Base-by-base conservation (phyloP, 2,113 vertebrate genomes). In the Zootoca vivipara region DNA sequence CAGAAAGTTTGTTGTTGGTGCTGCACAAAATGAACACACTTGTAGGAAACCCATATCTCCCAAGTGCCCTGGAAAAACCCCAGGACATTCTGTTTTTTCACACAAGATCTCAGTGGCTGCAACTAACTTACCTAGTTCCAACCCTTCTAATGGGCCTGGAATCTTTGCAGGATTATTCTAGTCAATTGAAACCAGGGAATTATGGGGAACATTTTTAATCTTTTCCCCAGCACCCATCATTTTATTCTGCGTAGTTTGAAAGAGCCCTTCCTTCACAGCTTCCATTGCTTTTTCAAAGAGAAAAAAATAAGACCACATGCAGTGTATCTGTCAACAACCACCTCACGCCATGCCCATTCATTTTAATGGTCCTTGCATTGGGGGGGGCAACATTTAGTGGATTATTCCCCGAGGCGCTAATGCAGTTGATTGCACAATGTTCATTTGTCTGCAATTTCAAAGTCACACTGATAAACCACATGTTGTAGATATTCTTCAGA, bases 221-320 rank as follows among this genome's bases (percentile, higher is more conserved):
- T 28, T 85, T 89, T 20, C 35, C 5, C 0, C 86, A 91, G 90
- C 85, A 40, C 0, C 52, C n/a, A 24, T 81, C 87, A 93, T 92
- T 83, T 91, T 62, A 65, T 72, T 69, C 75, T 82, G 18, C 12
- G 56, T 70, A 92, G 89, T 81, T 82, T 89, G 84, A 92, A 79
- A 93, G 62, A 18, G 64, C 42, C 78, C 30, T 92, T 64, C 85
- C 62, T 79, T 91, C 78, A 85, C 90, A 40, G 58, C 67, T 24
- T 35, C n/a, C 78, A 8, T 35, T 78, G 35, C 12, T 80, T 81
- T 80, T 52, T 35, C 77, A 75, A 89, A 26, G 24, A 26, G 58
- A 52, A 83, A 87, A 87, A 52, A 56, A 81, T 85, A 64, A 84
- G 75, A 88, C 89, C 88, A 85, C 85, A 69, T 77, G 82, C 28